Evolutionary conservation across 2,797 vertebrate species (phyloP), one percentile per base, ranked within the genome.

Genomic region (Thunnus albacares): DNA sequence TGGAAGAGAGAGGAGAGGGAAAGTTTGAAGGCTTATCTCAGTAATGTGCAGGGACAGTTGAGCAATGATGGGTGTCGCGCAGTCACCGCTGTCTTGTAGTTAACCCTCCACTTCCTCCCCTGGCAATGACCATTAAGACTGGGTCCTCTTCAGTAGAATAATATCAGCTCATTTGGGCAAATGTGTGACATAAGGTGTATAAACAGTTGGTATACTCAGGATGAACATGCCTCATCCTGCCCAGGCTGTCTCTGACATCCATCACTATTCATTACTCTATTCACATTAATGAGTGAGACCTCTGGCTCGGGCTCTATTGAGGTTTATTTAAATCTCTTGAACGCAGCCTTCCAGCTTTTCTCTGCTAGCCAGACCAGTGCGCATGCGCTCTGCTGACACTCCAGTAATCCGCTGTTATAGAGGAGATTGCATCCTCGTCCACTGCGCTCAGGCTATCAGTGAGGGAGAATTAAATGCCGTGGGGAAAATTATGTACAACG

Each of bases 351-450:
- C 80, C 82, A 79, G 81, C 28, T 65, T 51, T n/a, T 26, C 81
- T 53, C 68, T 72, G 75, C 55, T 72, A 75, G 56, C 33, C 52
- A 35, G 38, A 15, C 52, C 61, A 90, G 20, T 90, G 94, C 96
- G 96, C 96, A 68, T 95, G 96, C 94, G 96, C 87, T 2, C 77
- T 93, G 91, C 93, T 93, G 93, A 95, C 93, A 85, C 93, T 94
- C 94, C 90, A 66, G 84, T 94, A 94, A 95, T 95, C 94, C 93
- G 84, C 92, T 90, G 88, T 82, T 75, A 77, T 89, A 51, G 92
- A 87, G 87, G 90, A 90, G 91, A 92, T 92, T 68, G 92, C 93
- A 92, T 93, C 93, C 92, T 76, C 82, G 87, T 82, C 75, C 83
- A 53, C 90, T 90, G 87, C 78, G 77, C 88, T 86, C 90, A 51